These are phyloP conservation scores for Drosophila pegasa DNA, from an alignment of 2,888 invertebrate species.

Conservation along the genomic window DNA sequence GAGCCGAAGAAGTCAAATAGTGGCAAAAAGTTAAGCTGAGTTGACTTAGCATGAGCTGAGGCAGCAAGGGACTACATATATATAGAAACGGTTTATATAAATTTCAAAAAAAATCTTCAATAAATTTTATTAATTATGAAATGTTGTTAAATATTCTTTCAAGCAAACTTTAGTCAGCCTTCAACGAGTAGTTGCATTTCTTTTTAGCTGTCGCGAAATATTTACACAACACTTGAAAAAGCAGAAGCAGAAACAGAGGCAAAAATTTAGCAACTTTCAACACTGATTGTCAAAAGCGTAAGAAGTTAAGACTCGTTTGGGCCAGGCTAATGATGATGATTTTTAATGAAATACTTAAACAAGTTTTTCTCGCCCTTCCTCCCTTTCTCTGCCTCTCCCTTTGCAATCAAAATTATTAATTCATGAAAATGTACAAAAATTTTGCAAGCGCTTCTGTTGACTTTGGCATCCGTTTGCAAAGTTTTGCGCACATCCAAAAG, in stretches of 20 bases:
- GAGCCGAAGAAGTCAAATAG: background rate
- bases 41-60: too few species aligned
- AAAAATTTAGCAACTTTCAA: conserved; percentile 14
- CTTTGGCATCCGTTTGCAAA: conserved; percentile 39
- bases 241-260: background rate
- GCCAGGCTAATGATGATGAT: conserved; percentile 58
- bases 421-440: conserved; percentile 51
- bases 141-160: background rate
- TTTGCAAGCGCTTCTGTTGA: conserved; percentile 41
- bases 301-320: conserved; percentile 23
- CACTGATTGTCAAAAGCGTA: conserved; percentile 51
- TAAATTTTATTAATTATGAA: background rate
- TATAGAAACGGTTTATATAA: too few species aligned
- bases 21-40: background rate
- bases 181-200: conserved; percentile 31
- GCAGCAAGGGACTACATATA: too few species aligned
- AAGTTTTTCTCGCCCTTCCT: conserved; percentile 25
- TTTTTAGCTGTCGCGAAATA: conserved; percentile 12
- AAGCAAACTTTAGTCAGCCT: conserved; percentile 18
- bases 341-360: conserved; percentile 68
- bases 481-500: conserved; percentile 55
- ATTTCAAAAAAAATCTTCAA: background rate
- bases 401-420: conserved; percentile 71
- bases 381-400: background rate
- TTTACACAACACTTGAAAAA: conserved; percentile 5